Percentiles rank a stretch among this genome's conserved stretches.
phyloP scores from a whole-genome alignment of 2,113 vertebrate genomes.

The Mustelus asterias region DNA sequence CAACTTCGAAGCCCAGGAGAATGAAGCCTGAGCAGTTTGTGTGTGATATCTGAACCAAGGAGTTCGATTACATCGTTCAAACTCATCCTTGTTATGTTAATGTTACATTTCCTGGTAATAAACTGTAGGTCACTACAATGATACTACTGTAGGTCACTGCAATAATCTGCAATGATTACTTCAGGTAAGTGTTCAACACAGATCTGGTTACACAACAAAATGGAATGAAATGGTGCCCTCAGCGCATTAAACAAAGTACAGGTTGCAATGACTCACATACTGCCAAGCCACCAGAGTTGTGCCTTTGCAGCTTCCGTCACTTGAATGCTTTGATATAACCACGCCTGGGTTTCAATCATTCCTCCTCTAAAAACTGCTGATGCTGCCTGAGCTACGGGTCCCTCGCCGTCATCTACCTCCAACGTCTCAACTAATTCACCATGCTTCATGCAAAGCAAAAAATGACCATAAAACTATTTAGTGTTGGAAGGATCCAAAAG shows the following conservation, averaged over 20 bases:
- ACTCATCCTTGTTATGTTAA: neutral
- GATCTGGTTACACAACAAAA: neutral
- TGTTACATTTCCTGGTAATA: neutral
- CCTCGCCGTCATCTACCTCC: no score
- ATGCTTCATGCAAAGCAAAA: neutral
- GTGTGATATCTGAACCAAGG: neutral
- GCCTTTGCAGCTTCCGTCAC: neutral
- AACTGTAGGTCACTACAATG: neutral
- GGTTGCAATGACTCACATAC: neutral
- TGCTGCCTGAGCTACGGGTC: neutral
- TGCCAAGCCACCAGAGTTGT: neutral
- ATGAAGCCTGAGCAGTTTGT: neutral
- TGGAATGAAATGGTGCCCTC: neutral
- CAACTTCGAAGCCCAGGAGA: neutral
- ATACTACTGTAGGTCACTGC: neutral
- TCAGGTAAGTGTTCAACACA: neutral
- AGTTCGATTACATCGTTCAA: constrained; percentile 8
- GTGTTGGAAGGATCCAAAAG: neutral
- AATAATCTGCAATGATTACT: neutral
- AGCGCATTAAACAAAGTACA: neutral
- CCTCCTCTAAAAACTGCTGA: neutral
- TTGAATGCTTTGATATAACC: neutral
- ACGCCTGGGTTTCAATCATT: neutral
- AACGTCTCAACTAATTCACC: neutral
- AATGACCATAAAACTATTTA: neutral